phyloP scores from a whole-genome alignment of 1,140 invertebrate species.

The Drosophila pectinifera region DNA sequence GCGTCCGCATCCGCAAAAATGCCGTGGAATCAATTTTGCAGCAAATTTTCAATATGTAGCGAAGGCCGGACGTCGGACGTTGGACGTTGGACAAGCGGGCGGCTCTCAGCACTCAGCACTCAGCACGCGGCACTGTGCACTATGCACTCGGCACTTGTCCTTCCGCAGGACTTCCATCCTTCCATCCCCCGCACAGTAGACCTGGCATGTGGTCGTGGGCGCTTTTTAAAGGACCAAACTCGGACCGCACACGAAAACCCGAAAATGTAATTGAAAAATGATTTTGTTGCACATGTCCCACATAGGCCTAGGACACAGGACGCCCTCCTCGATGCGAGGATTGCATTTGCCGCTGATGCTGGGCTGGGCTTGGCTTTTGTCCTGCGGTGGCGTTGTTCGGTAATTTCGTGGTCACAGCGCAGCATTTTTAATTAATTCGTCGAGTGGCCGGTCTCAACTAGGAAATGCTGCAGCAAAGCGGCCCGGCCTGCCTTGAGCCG shows the following conservation, averaged over 20 bases:
- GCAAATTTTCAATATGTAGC: slow-evolving; percentile 62
- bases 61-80: background rate
- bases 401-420: slow-evolving; percentile 60
- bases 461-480: slow-evolving; percentile 11
- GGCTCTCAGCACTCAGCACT: slow-evolving; percentile 4
- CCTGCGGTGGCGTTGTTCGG: slow-evolving; percentile 42
- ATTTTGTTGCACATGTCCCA: slow-evolving; percentile 74
- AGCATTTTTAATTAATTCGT: slow-evolving; percentile 77
- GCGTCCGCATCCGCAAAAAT: slow-evolving; percentile 62
- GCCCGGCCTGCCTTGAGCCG: slow-evolving; percentile 12
- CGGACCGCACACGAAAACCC: slow-evolving; percentile 65
- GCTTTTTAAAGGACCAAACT: slow-evolving; percentile 55
- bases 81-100: slow-evolving; percentile 11
- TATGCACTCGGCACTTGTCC: slow-evolving; percentile 19
- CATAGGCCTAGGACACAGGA: slow-evolving; percentile 18
- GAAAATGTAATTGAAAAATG: slow-evolving; percentile 82
- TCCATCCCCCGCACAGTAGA: slow-evolving; percentile 3
- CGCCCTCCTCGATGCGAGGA: slow-evolving; percentile 11
- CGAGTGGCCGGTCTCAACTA: slow-evolving; percentile 20
- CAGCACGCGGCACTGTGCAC: background rate
- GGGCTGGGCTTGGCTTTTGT: slow-evolving; percentile 25
- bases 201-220: slow-evolving; percentile 39
- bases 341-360: slow-evolving; percentile 30
- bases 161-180: slow-evolving; percentile 5
- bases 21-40: slow-evolving; percentile 75